Percentiles rank a stretch among this genome's conserved stretches.
Evolutionary conservation across 30 jellyfish, hydroid and myxozoan species (phyloP).

Genomic region (Cassiopea andromeda): DNA sequence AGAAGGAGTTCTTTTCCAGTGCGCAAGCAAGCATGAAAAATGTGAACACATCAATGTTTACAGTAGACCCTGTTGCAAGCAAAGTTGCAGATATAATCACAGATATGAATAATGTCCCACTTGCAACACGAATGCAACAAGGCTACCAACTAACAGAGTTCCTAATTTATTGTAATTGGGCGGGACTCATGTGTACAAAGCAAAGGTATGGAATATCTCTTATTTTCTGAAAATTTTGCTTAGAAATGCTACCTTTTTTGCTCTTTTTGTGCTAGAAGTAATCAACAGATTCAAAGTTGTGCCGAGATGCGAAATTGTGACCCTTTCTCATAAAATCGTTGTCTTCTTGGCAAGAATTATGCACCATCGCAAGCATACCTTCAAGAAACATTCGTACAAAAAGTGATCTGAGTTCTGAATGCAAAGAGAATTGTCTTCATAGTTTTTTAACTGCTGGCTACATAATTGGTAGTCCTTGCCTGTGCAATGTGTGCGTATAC

Average conservation of each 20-base stretch:
- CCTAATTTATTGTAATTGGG: slow-evolving; percentile 18
- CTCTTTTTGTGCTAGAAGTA: no score
- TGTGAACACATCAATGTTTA: slow-evolving; percentile 4
- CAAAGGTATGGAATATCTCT: neutral
- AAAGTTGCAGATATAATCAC: neutral
- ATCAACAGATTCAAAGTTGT: no score
- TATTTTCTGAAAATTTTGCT: neutral
- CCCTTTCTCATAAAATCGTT: no score
- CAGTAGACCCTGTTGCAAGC: slow-evolving; percentile 6
- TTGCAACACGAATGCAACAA: neutral
- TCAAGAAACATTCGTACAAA: no score
- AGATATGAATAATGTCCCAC: neutral
- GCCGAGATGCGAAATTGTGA: no score
- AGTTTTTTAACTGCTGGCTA: no score
- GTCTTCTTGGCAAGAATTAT: no score
- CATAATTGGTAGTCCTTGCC: no score
- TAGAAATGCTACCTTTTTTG: neutral
- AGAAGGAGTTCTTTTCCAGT: slow-evolving; percentile 9
- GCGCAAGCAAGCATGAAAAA: neutral
- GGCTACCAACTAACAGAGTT: slow-evolving; percentile 8
- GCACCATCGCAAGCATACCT: no score
- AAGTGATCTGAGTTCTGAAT: no score
- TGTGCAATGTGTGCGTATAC: no score
- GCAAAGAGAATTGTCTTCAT: no score
- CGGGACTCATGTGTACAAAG: slow-evolving; percentile 4